Base-by-base conservation (phyloP, 2,888 invertebrate genomes). In the Mycalesis mineus region DNA sequence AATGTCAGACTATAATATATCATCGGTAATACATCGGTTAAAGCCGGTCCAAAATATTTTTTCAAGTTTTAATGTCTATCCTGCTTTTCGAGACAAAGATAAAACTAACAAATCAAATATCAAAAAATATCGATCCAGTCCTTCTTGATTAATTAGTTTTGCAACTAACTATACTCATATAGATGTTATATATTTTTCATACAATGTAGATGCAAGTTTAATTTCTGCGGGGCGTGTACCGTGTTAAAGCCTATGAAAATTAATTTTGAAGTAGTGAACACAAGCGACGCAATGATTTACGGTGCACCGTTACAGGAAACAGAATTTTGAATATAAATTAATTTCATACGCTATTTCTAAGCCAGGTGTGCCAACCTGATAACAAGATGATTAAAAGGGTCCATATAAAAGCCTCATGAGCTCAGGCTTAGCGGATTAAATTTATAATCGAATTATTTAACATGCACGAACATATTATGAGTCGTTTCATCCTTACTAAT, bases 371-470 rank as follows among this genome's bases (percentile, higher is more conserved):
- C 51, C 41, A 57, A 57, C 57, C 29, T 57, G 60, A 60, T 57
- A 60, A 57, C 61, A 57, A 55, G 57, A 57, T 55, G 57, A 58
- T 61, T 60, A 57, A 61, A 61, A 57, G 52, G 61, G 55, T 52
- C 51, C 49, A 55, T 53, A 45, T 42, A 29, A 49, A 55, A 42
- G 42, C 48, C 48, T 48, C 55, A 51, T 48, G 47, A 60, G 51
- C 55, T 55, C 29, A 13, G 31, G 40, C 47, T 48, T n/a, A 55
- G 44, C 47, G 42, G 31, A 51, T 51, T 51, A 54, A 29, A 56
- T 39, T 52, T 56, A 31, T 47, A 36, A 58, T 53, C 36, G 45
- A 56, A 42, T 49, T 57, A 49, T 39, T 56, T 52, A 33, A n/a
- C 42, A 41, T 53, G 55, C 55, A 53, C 31, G 40, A 22, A 48